A percentile compares a stretch with the other conserved stretches of the same genome.
Evolutionary conservation across 2,888 invertebrate species (phyloP).

Genomic region (Fabriciana adippe): DNA sequence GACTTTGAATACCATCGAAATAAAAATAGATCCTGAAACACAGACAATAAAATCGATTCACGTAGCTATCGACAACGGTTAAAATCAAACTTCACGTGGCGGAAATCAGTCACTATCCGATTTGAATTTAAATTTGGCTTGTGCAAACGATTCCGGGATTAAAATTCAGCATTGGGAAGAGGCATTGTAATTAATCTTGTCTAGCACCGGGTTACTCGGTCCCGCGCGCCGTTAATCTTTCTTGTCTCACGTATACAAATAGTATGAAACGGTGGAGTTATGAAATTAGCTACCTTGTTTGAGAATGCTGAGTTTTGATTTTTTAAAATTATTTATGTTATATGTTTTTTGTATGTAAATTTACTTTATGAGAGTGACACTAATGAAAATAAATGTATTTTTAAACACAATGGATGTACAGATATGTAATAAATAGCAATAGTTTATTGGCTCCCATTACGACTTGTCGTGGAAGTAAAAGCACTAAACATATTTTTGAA

Average conservation of each 20-base stretch:
- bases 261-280: conserved; percentile 31
- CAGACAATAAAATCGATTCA: conserved; percentile 15
- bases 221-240: conserved; percentile 42
- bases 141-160: conserved; percentile 48
- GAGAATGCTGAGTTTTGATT: neutral
- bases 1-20: no score
- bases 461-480: no score
- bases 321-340: neutral
- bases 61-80: conserved; percentile 18
- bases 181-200: conserved; percentile 68
- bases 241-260: conserved; percentile 64
- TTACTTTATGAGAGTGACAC: no score
- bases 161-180: conserved; percentile 61
- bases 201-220: conserved; percentile 52
- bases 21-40: neutral
- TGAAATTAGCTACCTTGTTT: conserved; percentile 6
- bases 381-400: no score
- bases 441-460: no score
- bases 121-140: conserved; percentile 53
- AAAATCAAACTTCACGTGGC: conserved; percentile 31
- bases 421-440: no score
- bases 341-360: neutral
- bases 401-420: no score
- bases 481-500: no score
- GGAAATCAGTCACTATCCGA: conserved; percentile 41